phyloP scores from a whole-genome alignment of 2,888 invertebrate species.

The Chydorus sphaericus region DNA sequence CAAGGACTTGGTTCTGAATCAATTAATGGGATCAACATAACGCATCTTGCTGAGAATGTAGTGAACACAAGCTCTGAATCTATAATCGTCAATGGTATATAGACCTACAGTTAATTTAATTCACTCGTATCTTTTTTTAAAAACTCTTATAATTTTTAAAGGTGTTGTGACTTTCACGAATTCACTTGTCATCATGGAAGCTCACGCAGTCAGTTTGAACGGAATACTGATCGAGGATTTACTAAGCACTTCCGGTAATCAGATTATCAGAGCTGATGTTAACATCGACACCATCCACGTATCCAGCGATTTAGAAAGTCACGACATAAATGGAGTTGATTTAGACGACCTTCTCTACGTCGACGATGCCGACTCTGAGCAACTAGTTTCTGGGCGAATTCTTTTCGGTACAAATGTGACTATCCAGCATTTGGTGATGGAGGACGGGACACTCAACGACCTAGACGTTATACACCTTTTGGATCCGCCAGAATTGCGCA shows the following conservation, averaged over 20 bases:
- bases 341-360: background rate
- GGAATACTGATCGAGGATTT: background rate
- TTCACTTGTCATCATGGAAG: background rate
- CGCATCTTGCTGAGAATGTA: background rate
- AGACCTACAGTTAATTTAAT: background rate
- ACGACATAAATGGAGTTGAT: background rate
- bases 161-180: background rate
- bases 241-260: background rate
- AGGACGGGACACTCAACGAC: background rate
- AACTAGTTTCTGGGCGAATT: background rate
- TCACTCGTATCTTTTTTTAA: background rate
- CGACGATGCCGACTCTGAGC: background rate
- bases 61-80: background rate
- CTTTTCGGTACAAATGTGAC: background rate
- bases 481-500: background rate
- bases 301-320: background rate
- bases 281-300: background rate
- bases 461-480: background rate
- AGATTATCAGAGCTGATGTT: background rate
- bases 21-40: constrained; percentile 19
- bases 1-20: constrained; percentile 20
- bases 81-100: too few relatives aligned
- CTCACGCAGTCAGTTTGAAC: background rate
- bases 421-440: background rate
- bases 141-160: background rate